Conservation (phyloP, 2,888 invertebrate genomes). For the Melanostoma scalare region DNA sequence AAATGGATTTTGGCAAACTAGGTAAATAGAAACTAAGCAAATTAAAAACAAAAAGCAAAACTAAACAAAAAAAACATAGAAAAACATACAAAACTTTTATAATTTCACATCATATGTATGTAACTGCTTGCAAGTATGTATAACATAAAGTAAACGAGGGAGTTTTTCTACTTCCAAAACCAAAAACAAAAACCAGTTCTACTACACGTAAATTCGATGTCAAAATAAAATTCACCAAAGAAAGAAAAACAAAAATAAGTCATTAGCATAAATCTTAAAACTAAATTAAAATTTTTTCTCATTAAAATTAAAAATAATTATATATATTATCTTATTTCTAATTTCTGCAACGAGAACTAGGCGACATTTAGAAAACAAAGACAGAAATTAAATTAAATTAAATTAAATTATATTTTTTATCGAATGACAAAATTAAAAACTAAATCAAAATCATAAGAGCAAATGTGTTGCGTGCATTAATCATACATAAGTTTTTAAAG, state of each 20-base stretch:
- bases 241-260: slow-evolving; percentile 18
- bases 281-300: slow-evolving; percentile 4
- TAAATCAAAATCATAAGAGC: slow-evolving; percentile 3
- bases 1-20: slow-evolving; percentile 78
- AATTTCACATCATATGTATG: slow-evolving; percentile 39
- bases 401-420: slow-evolving; percentile 56
- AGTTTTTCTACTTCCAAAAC: slow-evolving; percentile 15
- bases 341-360: slow-evolving; percentile 63
- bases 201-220: slow-evolving; percentile 60
- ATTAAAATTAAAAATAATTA: slow-evolving; percentile 5
- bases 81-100: slow-evolving; percentile 43
- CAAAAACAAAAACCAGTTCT: slow-evolving; percentile 37
- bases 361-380: slow-evolving; percentile 36
- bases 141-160: slow-evolving; percentile 50
- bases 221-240: slow-evolving; percentile 16
- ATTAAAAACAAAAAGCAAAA: slow-evolving; percentile 34
- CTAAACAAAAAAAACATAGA: slow-evolving; percentile 22
- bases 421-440: slow-evolving; percentile 23
- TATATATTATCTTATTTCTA: slow-evolving; percentile 16
- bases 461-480: slow-evolving; percentile 38
- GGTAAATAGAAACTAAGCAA: slow-evolving; percentile 76
- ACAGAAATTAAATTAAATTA: slow-evolving; percentile 29
- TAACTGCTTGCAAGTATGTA: slow-evolving; percentile 15
- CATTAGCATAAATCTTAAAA: slow-evolving; percentile 49
- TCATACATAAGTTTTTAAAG: not conserved